Evolutionary conservation across 1,140 invertebrate species (phyloP), one percentile per base, ranked within the genome.

Genomic region (Planococcus citri): DNA sequence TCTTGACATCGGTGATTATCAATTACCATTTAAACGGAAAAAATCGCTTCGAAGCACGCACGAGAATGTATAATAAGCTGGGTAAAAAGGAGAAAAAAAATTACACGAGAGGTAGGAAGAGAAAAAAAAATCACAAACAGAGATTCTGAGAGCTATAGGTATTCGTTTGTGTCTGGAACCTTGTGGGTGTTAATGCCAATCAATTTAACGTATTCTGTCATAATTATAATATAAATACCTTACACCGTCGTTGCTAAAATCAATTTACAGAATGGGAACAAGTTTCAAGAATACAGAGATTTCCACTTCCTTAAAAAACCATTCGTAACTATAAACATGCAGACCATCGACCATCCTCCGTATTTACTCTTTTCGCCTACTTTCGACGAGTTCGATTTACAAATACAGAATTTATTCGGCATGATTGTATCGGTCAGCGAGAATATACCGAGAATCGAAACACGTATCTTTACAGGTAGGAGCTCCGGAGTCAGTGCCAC

Each of bases 1-100:
- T 51, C 41, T 51, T 51, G 41, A 51, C 41, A 51, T 51, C 41
- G 41, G 41, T 51, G 41, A 51, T 51, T 51, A 51, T 51, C 41
- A 51, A 51, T 51, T 51, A 51, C 41, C 41, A 51, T 51, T 51
- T 51, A 51, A 51, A 14, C 41, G 12, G 29, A 33, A 12, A 33
- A 51, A 51, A 51, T 9, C 41, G 41, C 41, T 51, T 14, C 41
- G 41, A n/a, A 51, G 41, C 41, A 51, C 41, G 41, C n/a, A n/a
- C n/a, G 17, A 51, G 12, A 14, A 20, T 51, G 17, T 51, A 51
- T 51, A 51, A 51, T 51, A n/a, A 20, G 41, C 41, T 51, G 4
- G 3, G 41, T 9, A 17, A 51, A 51, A 51, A n/a, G n/a, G n/a
- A n/a, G n/a, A n/a, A n/a, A n/a, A n/a, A n/a, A n/a, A n/a, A n/a